Evolutionary conservation across 1,140 invertebrate genomes (phyloP).

Genomic region (Philopotamus ludificatus): DNA sequence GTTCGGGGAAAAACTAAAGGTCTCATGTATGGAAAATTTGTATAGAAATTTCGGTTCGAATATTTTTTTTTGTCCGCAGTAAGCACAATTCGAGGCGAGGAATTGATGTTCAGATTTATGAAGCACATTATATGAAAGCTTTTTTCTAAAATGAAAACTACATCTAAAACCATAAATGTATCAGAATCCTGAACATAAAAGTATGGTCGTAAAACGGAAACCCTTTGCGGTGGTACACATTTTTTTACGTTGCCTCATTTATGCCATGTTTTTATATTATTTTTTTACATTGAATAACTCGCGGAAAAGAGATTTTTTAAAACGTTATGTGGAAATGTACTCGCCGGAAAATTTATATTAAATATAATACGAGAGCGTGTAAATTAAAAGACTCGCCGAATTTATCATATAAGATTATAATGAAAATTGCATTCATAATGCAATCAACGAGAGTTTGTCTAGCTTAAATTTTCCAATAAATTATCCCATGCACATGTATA

Average conservation of each 20-base stretch:
- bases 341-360: neutral
- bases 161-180: conserved; percentile 13
- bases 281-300: conserved; percentile 19
- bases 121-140: neutral
- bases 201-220: conserved; percentile 23
- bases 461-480: too few relatives aligned
- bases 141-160: conserved; percentile 23
- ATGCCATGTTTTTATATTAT: conserved; percentile 10
- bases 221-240: conserved; percentile 15
- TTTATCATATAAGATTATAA: too few relatives aligned
- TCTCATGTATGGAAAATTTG: too few relatives aligned
- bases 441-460: too few relatives aligned
- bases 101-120: neutral
- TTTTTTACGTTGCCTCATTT: conserved; percentile 17
- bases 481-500: too few relatives aligned
- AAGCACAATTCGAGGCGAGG: too few relatives aligned
- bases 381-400: too few relatives aligned
- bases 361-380: too few relatives aligned
- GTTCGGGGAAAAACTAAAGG: too few relatives aligned
- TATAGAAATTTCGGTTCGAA: too few relatives aligned
- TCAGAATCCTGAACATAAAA: conserved; percentile 16
- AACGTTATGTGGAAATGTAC: neutral
- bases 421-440: too few relatives aligned
- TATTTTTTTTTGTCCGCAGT: too few relatives aligned
- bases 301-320: conserved; percentile 15